Base-by-base conservation (phyloP, 2,888 invertebrate genomes). In the Metallyticus violacea region DNA sequence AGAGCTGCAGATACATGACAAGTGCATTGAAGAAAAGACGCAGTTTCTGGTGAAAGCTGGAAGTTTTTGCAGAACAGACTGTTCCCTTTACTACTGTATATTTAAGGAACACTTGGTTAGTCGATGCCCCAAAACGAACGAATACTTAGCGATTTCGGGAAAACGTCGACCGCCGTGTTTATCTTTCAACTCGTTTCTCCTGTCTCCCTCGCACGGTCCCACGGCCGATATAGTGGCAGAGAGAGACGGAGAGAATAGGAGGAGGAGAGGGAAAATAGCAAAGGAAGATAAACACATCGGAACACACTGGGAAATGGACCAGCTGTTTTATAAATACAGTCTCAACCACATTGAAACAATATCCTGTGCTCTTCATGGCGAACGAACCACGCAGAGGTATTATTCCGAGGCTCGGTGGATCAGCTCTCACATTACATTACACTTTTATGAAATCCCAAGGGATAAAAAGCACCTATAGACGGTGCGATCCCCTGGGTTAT, bases 201-300 rank as follows among this genome's bases (percentile, higher is more conserved):
- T 62, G 82, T 82, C 76, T 29, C 81, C 40, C 40, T 62, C 40
- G 22, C 40, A 62, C 40, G 40, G 40, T 62, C 40, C 40, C 81
- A 40, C 82, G 27, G 27, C 82, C 76, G 22, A 82, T 82, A 76
- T 76, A 29, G 88, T 30, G 81, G 28, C 81, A 1, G 78, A 81
- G 81, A 30, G 79, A 40, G 83, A 86, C 9, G 40, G 77, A 40
- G 77, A n/a, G n/a, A n/a, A n/a, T n/a, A n/a, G n/a, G n/a, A n/a
- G n/a, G n/a, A n/a, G n/a, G n/a, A 79, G 76, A 79, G 82, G 40
- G 85, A 86, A 81, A 86, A 84, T 80, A 81, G 88, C 77, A 83
- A 87, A 85, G 85, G 85, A 87, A 87, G 87, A 88, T 88, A 88
- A 88, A 88, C 87, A 88, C 88, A 30, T 85, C 77, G 87, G 85